Base-by-base conservation (phyloP, 2,888 invertebrate genomes). In the Agrotis ipsilon region DNA sequence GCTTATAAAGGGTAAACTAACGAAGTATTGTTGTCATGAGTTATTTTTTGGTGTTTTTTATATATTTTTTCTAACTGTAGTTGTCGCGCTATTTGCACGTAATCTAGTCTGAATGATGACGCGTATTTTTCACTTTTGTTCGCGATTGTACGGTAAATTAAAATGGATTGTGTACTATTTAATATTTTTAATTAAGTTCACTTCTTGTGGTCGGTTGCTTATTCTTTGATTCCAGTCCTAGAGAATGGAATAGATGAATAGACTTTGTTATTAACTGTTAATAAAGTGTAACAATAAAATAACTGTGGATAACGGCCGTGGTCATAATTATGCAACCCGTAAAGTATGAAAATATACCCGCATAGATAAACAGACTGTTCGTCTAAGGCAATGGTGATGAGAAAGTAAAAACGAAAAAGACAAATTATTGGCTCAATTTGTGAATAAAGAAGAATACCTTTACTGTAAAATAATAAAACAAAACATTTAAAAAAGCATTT, bases 11-110 rank as follows among this genome's bases (percentile, higher is more conserved):
- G 91, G 87, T 84, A 87, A 83, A 85, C 90, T 95, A 94, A 94
- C 93, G 94, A 95, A 94, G 88, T 92, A 94, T 95, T 95, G 94
- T 94, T 87, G 68, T 62, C 39, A 63, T 77, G 84, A 86, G 86
- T 91, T 89, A 91, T 90, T 88, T 80, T 89, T 86, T 80, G 78
- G 83, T 87, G 84, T 89, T 91, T 89, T 90, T 89, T 85, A 83
- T 80, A 63, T 59, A 61, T 32, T 57, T 72, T 71, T 62, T 66
- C 18, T 61, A 64, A 89, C 3, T 39, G 43, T 54, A 75, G 88
- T 72, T 89, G 90, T 89, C 86, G 57, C 67, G 63, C 75, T 76
- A 82, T 92, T 90, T 90, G 87, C 88, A 88, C 86, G 78, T 87
- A 75, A 87, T 91, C 84, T 87, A 84, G 79, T 66, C 73, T 83